Conservation (phyloP, 2,113 vertebrate species). For the Corythornis cristatus region DNA sequence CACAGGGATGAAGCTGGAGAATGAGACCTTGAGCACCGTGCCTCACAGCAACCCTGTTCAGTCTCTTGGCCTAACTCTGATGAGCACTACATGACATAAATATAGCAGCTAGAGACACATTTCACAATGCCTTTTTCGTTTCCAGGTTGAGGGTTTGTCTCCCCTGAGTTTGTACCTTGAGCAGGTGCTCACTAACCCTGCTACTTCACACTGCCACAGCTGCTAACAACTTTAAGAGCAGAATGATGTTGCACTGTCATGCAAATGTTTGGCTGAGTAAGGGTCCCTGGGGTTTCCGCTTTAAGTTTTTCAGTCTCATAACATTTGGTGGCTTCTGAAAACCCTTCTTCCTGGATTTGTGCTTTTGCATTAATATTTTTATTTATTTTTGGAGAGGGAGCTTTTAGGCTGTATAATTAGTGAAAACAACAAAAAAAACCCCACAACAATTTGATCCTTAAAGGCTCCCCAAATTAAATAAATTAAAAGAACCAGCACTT, state of each 20-base stretch:
- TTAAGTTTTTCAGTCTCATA: background rate
- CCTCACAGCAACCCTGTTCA: background rate
- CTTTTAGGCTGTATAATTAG: slow-evolving; percentile 30
- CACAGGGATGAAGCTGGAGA: background rate
- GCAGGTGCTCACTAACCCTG: background rate
- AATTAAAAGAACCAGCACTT: slow-evolving; percentile 35
- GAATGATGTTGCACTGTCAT: background rate
- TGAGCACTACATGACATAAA: background rate
- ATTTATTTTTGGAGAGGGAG: slow-evolving; percentile 31
- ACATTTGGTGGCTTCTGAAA: background rate
- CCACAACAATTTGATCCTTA: background rate
- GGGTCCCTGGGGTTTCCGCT: background rate
- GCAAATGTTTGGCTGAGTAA: background rate
- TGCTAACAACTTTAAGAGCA: background rate
- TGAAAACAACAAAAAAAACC: background rate
- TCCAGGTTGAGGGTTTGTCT: background rate
- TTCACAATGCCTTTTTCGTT: background rate
- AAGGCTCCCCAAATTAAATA: slow-evolving; percentile 41
- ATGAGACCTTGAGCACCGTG: background rate
- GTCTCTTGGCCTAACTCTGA: background rate
- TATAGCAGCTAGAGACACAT: background rate
- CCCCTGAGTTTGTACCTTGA: background rate
- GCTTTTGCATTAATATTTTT: slow-evolving; percentile 12
- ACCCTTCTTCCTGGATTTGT: slow-evolving; percentile 19
- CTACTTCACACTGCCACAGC: background rate